Conservation (phyloP, 2,888 invertebrate species). For the Microctonus aethiopoides region DNA sequence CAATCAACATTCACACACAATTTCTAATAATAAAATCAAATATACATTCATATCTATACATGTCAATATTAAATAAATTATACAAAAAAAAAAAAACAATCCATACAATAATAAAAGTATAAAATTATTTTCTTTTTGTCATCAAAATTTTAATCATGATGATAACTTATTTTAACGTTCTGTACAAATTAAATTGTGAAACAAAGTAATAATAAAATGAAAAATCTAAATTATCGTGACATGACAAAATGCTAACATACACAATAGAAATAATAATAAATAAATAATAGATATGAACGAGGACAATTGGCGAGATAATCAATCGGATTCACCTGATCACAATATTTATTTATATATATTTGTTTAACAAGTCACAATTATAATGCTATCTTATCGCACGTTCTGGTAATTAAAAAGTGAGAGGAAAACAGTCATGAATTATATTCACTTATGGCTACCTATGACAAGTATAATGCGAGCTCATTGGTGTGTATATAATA, state of each 20-base stretch:
- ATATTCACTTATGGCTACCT: background rate
- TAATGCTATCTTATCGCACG: slow-evolving; percentile 33
- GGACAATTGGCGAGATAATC: background rate
- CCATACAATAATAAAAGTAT: too few relatives aligned
- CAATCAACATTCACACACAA: too few relatives aligned
- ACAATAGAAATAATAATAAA: slow-evolving; percentile 4
- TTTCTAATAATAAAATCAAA: too few relatives aligned
- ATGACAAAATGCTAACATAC: background rate
- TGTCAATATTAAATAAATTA: too few relatives aligned
- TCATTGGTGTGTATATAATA: background rate
- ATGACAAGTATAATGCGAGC: background rate
- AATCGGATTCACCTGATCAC: slow-evolving; percentile 30
- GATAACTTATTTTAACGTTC: too few relatives aligned
- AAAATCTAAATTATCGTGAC: background rate
- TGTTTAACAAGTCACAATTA: background rate
- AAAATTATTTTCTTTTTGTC: too few relatives aligned
- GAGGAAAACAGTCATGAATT: background rate
- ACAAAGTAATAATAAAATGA: too few relatives aligned
- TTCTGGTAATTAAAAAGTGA: slow-evolving; percentile 26
- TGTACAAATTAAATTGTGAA: too few relatives aligned
- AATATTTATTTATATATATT: background rate
- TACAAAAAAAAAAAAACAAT: too few relatives aligned
- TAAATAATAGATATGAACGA: background rate
- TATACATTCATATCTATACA: too few relatives aligned
- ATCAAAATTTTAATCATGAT: too few relatives aligned